phyloP scores from a whole-genome alignment of 2,113 vertebrate species.

The Azemiops feae region DNA sequence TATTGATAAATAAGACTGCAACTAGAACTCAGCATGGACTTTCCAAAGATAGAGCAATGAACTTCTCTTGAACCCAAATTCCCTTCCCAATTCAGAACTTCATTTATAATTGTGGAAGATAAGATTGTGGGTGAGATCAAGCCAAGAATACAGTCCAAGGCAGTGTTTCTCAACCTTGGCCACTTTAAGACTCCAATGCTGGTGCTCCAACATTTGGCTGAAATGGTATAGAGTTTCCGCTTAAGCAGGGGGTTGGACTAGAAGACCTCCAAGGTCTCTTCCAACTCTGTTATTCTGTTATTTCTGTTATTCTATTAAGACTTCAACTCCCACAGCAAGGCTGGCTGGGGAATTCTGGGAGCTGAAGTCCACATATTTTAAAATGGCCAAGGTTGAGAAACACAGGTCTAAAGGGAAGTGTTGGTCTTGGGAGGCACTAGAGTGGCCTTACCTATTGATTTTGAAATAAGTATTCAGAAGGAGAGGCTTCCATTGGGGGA shows the following conservation, averaged over 20 bases:
- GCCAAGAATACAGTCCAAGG: neutral
- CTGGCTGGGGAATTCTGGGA: neutral
- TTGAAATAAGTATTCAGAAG: neutral
- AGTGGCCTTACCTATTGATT: neutral
- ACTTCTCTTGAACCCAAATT: neutral
- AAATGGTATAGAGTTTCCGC: neutral
- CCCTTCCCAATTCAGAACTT: neutral
- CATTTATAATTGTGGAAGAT: neutral
- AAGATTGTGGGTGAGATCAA: neutral
- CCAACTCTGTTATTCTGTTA: too few species aligned
- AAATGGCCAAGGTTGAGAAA: neutral
- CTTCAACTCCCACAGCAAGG: neutral
- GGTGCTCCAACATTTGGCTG: too few species aligned
- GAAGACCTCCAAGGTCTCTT: neutral
- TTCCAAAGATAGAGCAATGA: neutral
- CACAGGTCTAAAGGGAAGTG: neutral
- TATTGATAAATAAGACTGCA: neutral
- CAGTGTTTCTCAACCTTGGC: neutral
- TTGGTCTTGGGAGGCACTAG: neutral
- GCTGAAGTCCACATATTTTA: neutral
- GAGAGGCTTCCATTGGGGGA: neutral
- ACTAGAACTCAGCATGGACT: neutral
- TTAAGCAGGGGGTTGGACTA: neutral
- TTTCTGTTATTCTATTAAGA: too few species aligned
- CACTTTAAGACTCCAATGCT: neutral